Conservation (phyloP, 2,113 vertebrate genomes). For the Pituophis catenifer region DNA sequence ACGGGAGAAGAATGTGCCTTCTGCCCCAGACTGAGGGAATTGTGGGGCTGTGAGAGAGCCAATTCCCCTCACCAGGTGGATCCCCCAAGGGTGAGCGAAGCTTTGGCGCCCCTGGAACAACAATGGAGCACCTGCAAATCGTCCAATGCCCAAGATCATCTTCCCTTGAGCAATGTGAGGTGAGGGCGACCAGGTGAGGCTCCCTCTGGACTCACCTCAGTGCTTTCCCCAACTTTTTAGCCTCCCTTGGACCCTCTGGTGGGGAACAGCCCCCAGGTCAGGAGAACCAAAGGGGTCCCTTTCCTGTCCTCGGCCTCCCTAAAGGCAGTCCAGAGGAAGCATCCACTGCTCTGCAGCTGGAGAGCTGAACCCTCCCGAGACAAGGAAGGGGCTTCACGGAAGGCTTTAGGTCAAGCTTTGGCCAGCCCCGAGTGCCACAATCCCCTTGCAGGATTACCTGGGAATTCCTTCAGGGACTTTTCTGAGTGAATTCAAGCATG, state of each 20-base stretch:
- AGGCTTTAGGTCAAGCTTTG: too few relatives aligned
- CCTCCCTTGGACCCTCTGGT: neutral
- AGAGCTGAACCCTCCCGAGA: too few relatives aligned
- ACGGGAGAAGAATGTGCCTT: conserved; percentile 31
- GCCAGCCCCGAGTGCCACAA: too few relatives aligned
- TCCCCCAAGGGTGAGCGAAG: neutral
- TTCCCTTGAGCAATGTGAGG: neutral
- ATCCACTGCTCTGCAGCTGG: too few relatives aligned
- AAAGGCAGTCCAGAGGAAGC: too few relatives aligned
- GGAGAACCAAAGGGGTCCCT: too few relatives aligned
- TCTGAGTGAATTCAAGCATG: too few relatives aligned
- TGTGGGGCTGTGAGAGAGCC: neutral
- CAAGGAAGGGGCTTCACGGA: too few relatives aligned
- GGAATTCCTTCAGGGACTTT: too few relatives aligned
- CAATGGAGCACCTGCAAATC: neutral
- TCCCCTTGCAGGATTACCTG: too few relatives aligned
- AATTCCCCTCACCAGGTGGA: neutral
- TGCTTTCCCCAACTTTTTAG: neutral
- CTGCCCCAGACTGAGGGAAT: conserved; percentile 43
- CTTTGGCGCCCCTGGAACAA: too few relatives aligned
- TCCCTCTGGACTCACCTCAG: neutral
- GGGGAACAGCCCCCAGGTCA: neutral
- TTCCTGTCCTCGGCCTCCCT: too few relatives aligned
- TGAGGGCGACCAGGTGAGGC: neutral
- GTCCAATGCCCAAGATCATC: neutral